Evolutionary conservation across 2,888 invertebrate species (phyloP).

Genomic region (Megaustenia siamemsis): DNA sequence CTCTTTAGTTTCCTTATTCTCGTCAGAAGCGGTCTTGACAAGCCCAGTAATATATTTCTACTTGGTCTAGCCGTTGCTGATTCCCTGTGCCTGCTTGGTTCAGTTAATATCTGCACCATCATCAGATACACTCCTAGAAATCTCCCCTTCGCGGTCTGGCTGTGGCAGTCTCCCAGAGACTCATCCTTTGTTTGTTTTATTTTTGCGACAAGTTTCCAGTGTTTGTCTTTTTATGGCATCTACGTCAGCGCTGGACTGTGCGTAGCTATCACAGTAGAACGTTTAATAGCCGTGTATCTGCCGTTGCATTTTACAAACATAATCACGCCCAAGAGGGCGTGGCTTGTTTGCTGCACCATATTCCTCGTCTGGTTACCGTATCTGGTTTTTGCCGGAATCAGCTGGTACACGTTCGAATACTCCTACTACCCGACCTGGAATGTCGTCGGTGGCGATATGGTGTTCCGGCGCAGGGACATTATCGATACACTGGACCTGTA

Average conservation of each 20-base stretch:
- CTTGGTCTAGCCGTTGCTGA: slow-evolving; percentile 9
- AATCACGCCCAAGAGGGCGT: slow-evolving; percentile 13
- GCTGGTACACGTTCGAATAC: neutral
- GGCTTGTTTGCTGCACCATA: neutral
- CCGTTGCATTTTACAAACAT: slow-evolving; percentile 28
- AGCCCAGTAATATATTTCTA: slow-evolving; percentile 22
- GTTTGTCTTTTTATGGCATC: neutral
- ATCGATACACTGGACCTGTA: neutral
- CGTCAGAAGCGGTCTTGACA: neutral
- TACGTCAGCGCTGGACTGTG: slow-evolving; percentile 19
- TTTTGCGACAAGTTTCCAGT: neutral
- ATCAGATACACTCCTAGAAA: neutral
- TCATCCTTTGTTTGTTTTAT: neutral
- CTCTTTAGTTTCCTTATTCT: slow-evolving; percentile 9
- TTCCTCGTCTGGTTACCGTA: slow-evolving; percentile 19
- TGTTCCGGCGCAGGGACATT: neutral
- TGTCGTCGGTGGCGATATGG: neutral
- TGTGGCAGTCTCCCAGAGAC: neutral
- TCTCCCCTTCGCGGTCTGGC: neutral
- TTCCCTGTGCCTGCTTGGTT: neutral
- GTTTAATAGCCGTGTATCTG: slow-evolving; percentile 24
- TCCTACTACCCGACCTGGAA: no score
- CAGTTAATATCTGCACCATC: neutral
- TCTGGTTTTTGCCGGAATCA: neutral
- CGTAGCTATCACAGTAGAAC: neutral